Base-by-base conservation (phyloP, 2,888 invertebrate genomes). In the Xestia xanthographa region DNA sequence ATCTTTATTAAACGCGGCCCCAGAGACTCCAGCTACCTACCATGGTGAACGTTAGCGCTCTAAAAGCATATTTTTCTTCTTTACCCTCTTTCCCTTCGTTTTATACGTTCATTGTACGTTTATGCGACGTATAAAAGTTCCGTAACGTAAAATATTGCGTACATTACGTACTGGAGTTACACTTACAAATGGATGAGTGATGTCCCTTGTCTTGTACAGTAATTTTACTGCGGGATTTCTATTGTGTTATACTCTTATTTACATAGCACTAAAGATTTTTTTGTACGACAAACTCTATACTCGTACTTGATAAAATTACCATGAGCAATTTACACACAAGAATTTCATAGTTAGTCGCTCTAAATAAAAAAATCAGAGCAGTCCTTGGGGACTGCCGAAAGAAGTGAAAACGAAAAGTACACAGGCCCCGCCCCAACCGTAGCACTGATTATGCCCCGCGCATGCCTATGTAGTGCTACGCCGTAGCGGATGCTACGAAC, bases 41-140 rank as follows among this genome's bases (percentile, higher is more conserved):
- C 75, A 76, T 80, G 69, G 56, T 68, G 75, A 75, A 75, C 68
- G 82, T 86, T 83, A 84, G 85, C 81, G 74, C 85, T 89, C 89
- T 89, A 86, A 92, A 90, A 90, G 89, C 90, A 90, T 91, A 91
- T 92, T 90, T 91, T 89, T 90, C 88, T 87, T 85, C 86, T 89
- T 91, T 89, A 88, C 87, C 76, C 70, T 77, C 82, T 79, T 73
- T 76, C 83, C 29, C 82, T 82, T 72, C 87, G 80, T 77, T 83
- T 87, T 90, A 87, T 88, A 86, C 84, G 80, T 90, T 91, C 90
- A 91, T 86, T 88, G 89, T 88, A 90, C 71, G 68, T 71, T 91
- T 91, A 91, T 87, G 84, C 75, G 86, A 87, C 83, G 87, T 87
- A 90, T 90, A 91, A 90, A 92, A 89, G 87, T 90, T 91, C 83